Evolutionary conservation across 2,113 vertebrate species (phyloP).

Genomic region (Neomonachus schauinslandi): DNA sequence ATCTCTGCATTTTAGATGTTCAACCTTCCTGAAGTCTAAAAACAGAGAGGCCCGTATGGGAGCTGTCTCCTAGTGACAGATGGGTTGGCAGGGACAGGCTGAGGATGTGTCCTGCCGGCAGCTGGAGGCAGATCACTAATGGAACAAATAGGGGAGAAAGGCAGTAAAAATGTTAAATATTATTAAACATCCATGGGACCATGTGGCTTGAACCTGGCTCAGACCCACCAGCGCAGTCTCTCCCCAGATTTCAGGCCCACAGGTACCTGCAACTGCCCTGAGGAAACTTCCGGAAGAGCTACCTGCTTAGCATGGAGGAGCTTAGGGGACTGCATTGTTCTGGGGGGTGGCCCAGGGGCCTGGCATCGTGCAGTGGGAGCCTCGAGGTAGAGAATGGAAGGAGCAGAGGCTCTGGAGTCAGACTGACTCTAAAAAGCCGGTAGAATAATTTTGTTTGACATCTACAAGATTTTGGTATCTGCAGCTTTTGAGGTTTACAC

Average conservation of each 20-base stretch:
- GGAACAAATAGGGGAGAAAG: conserved; percentile 67
- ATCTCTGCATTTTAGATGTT: not conserved
- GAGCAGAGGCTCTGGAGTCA: not conserved
- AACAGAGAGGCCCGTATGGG: conserved; percentile 41
- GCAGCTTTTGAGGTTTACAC: conserved; percentile 16
- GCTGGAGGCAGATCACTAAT: conserved; percentile 62
- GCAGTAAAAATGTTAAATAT: conserved; percentile 76
- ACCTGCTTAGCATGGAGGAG: not conserved
- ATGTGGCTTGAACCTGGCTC: conserved; percentile 54
- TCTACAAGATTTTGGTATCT: not conserved
- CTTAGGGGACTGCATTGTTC: not conserved
- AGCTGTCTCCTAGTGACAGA: conserved; percentile 75
- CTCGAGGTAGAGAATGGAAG: not conserved
- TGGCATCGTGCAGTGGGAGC: not conserved
- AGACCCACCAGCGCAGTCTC: not conserved
- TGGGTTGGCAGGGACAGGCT: conserved; percentile 66
- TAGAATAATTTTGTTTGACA: not conserved
- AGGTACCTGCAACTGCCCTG: not conserved
- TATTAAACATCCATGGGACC: conserved; percentile 68
- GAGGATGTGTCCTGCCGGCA: conserved; percentile 64
- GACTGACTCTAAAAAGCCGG: not conserved
- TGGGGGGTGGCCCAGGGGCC: not conserved
- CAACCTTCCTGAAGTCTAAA: conserved; percentile 62
- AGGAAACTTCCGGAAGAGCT: not conserved
- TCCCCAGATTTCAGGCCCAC: not conserved